phyloP scores from a whole-genome alignment of 2,888 invertebrate genomes.

The Steinernema carpocapsae region DNA sequence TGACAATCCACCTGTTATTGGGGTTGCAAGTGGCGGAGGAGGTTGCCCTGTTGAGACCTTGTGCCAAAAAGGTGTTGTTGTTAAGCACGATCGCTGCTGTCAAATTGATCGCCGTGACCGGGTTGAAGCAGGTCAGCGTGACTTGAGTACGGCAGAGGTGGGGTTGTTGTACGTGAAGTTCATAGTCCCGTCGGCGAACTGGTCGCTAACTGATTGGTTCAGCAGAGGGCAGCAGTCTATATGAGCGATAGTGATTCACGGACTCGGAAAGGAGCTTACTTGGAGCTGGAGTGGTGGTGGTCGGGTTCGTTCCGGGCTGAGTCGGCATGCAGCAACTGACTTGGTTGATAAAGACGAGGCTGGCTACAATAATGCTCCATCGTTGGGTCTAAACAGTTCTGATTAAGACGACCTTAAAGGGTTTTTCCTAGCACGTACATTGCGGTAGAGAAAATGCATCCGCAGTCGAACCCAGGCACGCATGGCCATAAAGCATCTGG shows the following conservation, averaged over 20 bases:
- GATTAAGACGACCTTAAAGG: background rate
- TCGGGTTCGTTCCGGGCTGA: background rate
- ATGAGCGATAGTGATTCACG: too few species aligned
- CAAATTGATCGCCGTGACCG: constrained; percentile 6
- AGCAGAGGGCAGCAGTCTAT: background rate
- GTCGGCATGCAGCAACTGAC: constrained; percentile 30
- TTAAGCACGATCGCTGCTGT: constrained; percentile 15
- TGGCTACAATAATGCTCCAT: constrained; percentile 26
- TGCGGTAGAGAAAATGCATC: constrained; percentile 6
- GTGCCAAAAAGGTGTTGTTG: constrained; percentile 27
- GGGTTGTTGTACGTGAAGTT: constrained; percentile 19
- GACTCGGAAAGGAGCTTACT: background rate
- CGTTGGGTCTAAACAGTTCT: constrained; percentile 3
- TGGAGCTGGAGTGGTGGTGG: background rate
- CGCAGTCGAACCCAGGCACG: background rate
- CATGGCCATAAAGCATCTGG: background rate
- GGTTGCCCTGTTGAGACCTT: background rate
- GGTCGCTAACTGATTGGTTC: background rate
- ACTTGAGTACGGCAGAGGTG: background rate
- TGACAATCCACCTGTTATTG: background rate
- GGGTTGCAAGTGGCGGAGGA: background rate
- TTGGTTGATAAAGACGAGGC: constrained; percentile 9
- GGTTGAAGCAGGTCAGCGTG: background rate
- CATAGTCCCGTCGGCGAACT: constrained; percentile 10
- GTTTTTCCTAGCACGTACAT: background rate